Base-by-base conservation (phyloP, 2,888 invertebrate genomes). In the Acleris holmiana region DNA sequence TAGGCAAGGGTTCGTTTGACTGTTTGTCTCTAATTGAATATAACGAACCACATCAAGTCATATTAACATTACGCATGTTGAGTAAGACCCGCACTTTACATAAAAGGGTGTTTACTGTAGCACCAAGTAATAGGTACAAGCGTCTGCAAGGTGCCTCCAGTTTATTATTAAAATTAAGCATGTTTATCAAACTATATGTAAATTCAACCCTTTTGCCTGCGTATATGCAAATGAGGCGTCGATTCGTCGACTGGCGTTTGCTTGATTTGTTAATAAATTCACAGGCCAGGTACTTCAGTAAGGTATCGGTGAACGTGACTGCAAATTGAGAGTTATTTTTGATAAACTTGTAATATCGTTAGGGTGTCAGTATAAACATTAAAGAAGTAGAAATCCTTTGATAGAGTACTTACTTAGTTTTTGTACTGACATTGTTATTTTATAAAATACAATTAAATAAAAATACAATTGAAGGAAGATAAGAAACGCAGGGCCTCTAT, bases 131-230 rank as follows among this genome's bases (percentile, higher is more conserved):
- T 55, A 44, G 40, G 40, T 54, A 54, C 55, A 55, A 44, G 55
- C 23, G 13, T 44, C 44, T 41, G 44, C 23, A 55, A 55, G 41
- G 44, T 25, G 17, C 29, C 29, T 41, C 41, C 55, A 29, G 62
- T 62, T 50, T 62, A 56, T 56, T 62, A 56, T 57, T 50, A 62
- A 62, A 62, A 62, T 62, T 56, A 62, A 46, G 56, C 56, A 29
- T 62, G 62, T 62, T 62, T 62, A 57, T 40, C 62, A 56, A 62
- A 57, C 62, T 57, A 62, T 56, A 62, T 62, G 62, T 46, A 56
- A 62, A 62, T 62, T 50, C 21, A 50, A 56, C 62, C 56, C 62
- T 62, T 62, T 62, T 49, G 56, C 56, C 44, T 56, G 62, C 56
- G 56, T 56, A 35, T 29, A 62, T 62, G 62, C 56, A 56, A 62